A percentile compares a stretch with the other conserved stretches of the same genome.
Evolutionary conservation across 2,888 invertebrate genomes (phyloP).

Genomic region (Phyllotreta striolata): DNA sequence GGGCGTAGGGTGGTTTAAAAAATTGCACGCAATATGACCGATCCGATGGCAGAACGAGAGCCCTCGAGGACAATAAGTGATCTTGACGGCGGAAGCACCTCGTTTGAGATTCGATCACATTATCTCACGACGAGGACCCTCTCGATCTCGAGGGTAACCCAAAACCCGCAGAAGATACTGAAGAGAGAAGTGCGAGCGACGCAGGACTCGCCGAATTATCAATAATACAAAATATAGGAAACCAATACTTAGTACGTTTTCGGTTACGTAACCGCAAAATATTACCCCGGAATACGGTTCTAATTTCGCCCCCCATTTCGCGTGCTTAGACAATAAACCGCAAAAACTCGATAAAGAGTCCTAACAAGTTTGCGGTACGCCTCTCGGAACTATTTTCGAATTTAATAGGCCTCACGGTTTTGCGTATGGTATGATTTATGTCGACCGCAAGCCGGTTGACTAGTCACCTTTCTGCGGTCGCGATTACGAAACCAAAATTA

Average conservation of each 20-base stretch:
- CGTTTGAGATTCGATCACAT: slow-evolving; percentile 52
- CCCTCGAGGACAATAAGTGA: slow-evolving; percentile 52
- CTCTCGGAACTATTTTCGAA: slow-evolving; percentile 53
- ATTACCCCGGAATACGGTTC: too few species aligned
- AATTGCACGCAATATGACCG: slow-evolving; percentile 49
- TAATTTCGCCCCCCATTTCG: slow-evolving; percentile 32
- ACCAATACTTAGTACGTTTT: slow-evolving; percentile 22
- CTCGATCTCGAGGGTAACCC: slow-evolving; percentile 39
- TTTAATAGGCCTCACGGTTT: slow-evolving; percentile 51
- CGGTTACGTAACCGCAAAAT: too few species aligned
- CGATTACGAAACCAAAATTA: slow-evolving; percentile 22
- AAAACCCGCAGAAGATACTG: slow-evolving; percentile 33
- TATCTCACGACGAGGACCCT: slow-evolving; percentile 45
- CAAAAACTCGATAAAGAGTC: slow-evolving; percentile 48
- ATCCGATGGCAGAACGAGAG: slow-evolving; percentile 53
- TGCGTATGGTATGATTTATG: slow-evolving; percentile 56
- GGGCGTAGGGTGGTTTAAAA: neutral
- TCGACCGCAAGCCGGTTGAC: slow-evolving; percentile 55
- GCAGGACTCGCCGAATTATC: too few species aligned
- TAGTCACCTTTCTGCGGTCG: slow-evolving; percentile 56
- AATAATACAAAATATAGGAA: slow-evolving; percentile 4
- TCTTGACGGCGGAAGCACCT: slow-evolving; percentile 55
- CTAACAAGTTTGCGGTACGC: slow-evolving; percentile 45
- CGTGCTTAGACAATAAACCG: slow-evolving; percentile 52
- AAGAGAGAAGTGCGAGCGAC: too few species aligned